Conservation (phyloP, 1,140 invertebrate species). For the Drosophila setifemur region DNA sequence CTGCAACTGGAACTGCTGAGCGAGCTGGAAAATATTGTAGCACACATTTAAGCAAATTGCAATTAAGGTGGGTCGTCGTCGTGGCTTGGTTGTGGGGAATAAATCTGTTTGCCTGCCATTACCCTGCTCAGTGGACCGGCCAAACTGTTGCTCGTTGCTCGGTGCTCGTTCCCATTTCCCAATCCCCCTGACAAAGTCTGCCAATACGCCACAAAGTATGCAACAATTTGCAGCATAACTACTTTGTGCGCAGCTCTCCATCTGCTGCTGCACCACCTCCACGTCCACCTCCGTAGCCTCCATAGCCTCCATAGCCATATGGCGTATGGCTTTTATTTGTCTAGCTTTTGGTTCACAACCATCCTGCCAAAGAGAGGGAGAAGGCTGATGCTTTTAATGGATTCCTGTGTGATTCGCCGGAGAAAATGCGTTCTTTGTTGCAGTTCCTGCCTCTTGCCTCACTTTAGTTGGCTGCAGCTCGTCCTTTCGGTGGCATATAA, state of each 20-base stretch:
- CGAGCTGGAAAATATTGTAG: constrained; percentile 64
- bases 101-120: constrained; percentile 37
- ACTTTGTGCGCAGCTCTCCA: constrained; percentile 64
- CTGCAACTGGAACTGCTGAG: neutral
- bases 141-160: neutral
- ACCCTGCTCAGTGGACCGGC: constrained; percentile 28
- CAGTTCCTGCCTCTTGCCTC: neutral
- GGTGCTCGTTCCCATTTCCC: constrained; percentile 4
- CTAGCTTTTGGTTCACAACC: constrained; percentile 5
- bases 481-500: neutral
- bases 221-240: constrained; percentile 78
- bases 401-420: constrained; percentile 12
- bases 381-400: constrained; percentile 39
- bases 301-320: neutral
- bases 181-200: constrained; percentile 65
- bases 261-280: neutral
- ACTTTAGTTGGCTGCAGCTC: neutral
- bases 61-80: constrained; percentile 53
- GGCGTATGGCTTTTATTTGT: constrained; percentile 11
- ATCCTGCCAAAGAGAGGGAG: neutral
- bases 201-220: constrained; percentile 77
- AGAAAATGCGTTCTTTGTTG: constrained; percentile 34
- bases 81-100: neutral
- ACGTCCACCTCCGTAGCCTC: neutral
- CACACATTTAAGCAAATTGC: constrained; percentile 77